phyloP scores from a whole-genome alignment of 2,888 invertebrate species.

The Graphium colonna region DNA sequence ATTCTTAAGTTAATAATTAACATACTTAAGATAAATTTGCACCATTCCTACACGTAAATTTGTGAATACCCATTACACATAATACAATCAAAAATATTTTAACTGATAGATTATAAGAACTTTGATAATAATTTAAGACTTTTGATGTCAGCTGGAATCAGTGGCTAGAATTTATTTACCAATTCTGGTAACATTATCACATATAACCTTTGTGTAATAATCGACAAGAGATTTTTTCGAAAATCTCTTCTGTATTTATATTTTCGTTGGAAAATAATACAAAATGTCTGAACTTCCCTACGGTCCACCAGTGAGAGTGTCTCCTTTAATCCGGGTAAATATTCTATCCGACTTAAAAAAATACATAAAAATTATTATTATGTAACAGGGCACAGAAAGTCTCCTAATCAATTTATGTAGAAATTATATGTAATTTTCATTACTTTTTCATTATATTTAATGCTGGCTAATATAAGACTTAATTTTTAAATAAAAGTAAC shows the following conservation, averaged over 20 bases:
- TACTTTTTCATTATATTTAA: background rate
- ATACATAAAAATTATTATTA: conserved; percentile 45
- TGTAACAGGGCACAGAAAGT: conserved; percentile 44
- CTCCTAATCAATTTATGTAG: background rate
- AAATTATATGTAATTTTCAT: background rate
- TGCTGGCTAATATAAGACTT: background rate
- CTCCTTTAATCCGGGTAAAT: conserved; percentile 89
- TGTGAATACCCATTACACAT: too few relatives aligned
- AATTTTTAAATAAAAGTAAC: too few relatives aligned
- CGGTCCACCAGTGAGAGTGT: conserved; percentile 87
- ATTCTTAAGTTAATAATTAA: too few relatives aligned
- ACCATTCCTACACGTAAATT: too few relatives aligned
- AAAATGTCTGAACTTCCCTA: conserved; percentile 70
- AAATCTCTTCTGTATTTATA: conserved; percentile 50
- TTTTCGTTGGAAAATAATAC: conserved; percentile 33
- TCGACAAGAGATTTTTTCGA: conserved; percentile 42
- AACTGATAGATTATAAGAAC: too few relatives aligned
- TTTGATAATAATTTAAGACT: too few relatives aligned
- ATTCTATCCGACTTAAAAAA: conserved; percentile 19
- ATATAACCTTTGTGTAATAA: conserved; percentile 42
- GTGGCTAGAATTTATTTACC: too few relatives aligned
- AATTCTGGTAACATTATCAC: conserved; percentile 18
- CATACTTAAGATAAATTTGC: too few relatives aligned
- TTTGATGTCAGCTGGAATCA: too few relatives aligned
- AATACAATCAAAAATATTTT: too few relatives aligned